These are phyloP conservation scores for Drosophila punjabiensis DNA, from an alignment of 1,140 invertebrate species.

Conservation along the genomic window DNA sequence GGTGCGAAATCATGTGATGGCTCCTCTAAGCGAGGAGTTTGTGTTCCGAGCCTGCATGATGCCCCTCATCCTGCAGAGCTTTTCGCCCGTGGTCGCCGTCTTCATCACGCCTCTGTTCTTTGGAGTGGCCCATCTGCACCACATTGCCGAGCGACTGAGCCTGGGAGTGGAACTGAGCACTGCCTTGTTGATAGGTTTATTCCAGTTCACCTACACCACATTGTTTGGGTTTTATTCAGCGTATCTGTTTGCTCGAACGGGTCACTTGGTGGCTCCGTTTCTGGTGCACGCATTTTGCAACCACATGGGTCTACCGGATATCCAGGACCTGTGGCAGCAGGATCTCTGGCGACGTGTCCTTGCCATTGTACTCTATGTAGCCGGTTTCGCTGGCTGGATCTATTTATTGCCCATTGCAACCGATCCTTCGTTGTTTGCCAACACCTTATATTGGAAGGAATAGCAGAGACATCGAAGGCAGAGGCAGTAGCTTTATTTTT, in stretches of 20 bases:
- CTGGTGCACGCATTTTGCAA: slow-evolving; percentile 97
- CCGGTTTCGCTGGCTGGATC: slow-evolving; percentile 92
- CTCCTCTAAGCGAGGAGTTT: slow-evolving; percentile 97
- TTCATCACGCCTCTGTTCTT: slow-evolving; percentile 96
- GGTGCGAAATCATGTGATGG: slow-evolving; percentile 95
- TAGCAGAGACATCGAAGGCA: background rate
- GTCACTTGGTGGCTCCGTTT: slow-evolving; percentile 95
- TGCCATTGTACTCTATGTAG: slow-evolving; percentile 89
- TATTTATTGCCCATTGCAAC: slow-evolving; percentile 92
- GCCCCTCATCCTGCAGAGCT: slow-evolving; percentile 93
- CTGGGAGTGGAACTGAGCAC: slow-evolving; percentile 89
- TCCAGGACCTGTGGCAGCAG: slow-evolving; percentile 91
- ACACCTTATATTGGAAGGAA: slow-evolving; percentile 88
- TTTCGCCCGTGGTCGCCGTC: slow-evolving; percentile 91
- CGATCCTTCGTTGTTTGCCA: slow-evolving; percentile 91
- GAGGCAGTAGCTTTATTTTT: slow-evolving; percentile 5
- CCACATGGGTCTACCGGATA: slow-evolving; percentile 97
- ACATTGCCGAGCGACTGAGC: slow-evolving; percentile 93
- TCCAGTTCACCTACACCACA: slow-evolving; percentile 96
- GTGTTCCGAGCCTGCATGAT: slow-evolving; percentile 98
- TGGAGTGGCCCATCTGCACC: slow-evolving; percentile 97
- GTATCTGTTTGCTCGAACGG: slow-evolving; percentile 93
- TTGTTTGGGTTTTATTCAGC: slow-evolving; percentile 98
- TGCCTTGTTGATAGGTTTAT: slow-evolving; percentile 90
- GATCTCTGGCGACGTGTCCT: slow-evolving; percentile 88